Percentiles rank a stretch among this genome's conserved stretches.
Evolutionary conservation across 2,797 vertebrate genomes (phyloP).

Genomic region (Fistularia tabacaria): DNA sequence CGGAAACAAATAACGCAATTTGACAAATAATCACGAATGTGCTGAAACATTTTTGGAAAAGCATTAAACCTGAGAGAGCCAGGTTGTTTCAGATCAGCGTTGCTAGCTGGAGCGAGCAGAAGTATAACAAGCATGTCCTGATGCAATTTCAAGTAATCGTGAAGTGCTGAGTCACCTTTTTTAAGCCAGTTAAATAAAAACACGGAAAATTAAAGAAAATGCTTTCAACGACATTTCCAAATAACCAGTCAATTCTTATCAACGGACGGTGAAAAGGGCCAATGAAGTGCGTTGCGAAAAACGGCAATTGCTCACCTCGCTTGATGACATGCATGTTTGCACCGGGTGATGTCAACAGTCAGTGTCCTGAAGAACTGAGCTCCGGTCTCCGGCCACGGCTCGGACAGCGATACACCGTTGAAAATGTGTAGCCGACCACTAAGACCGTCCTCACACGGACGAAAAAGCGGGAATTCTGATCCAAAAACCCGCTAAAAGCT

Average conservation of each 20-base stretch:
- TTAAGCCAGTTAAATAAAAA: too few species aligned
- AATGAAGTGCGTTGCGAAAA: too few species aligned
- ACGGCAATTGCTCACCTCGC: slow-evolving; percentile 74
- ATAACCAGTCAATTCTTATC: neutral
- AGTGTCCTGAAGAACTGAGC: slow-evolving; percentile 8
- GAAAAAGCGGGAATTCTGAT: slow-evolving; percentile 32
- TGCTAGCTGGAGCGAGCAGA: too few species aligned
- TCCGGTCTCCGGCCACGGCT: neutral
- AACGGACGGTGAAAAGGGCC: neutral
- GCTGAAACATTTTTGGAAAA: too few species aligned
- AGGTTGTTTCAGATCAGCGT: too few species aligned
- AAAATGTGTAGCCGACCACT: fast-evolving
- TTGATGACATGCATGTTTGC: slow-evolving; percentile 88
- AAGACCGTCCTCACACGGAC: fast-evolving
- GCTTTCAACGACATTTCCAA: neutral
- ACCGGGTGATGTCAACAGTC: neutral
- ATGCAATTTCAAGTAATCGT: too few species aligned
- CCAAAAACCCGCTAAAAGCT: slow-evolving; percentile 34
- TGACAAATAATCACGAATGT: too few species aligned
- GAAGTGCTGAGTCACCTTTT: too few species aligned
- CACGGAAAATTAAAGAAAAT: too few species aligned
- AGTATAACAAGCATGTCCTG: too few species aligned
- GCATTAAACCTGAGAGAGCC: too few species aligned
- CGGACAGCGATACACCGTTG: neutral
- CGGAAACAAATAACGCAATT: neutral